These are phyloP conservation scores for Spea multiplicata DNA, from an alignment of 2,113 vertebrate species.

Conservation along the genomic window DNA sequence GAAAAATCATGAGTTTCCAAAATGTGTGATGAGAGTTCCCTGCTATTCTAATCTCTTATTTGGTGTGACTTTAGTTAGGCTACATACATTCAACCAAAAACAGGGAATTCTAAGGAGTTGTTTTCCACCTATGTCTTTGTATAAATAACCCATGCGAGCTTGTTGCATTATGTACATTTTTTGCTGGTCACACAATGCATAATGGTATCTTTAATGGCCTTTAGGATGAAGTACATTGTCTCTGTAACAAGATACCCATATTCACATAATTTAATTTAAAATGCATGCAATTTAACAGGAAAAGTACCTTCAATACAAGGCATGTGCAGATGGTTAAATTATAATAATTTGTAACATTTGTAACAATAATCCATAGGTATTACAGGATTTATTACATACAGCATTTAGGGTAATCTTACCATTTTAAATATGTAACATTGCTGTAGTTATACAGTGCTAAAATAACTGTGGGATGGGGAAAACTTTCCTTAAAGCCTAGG, in stretches of 20 bases:
- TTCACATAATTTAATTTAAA: slow-evolving; percentile 11
- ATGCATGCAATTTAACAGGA: neutral
- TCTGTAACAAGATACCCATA: slow-evolving; percentile 6
- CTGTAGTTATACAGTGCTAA: too few relatives aligned
- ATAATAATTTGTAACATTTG: neutral
- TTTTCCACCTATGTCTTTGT: too few relatives aligned
- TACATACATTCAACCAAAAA: too few relatives aligned
- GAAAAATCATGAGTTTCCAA: too few relatives aligned
- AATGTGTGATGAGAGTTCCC: too few relatives aligned
- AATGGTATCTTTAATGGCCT: slow-evolving; percentile 2
- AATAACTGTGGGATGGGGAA: too few relatives aligned
- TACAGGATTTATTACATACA: slow-evolving; percentile 1
- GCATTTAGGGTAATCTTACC: too few relatives aligned
- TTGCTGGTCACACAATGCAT: neutral
- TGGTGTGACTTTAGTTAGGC: too few relatives aligned
- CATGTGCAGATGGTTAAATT: neutral
- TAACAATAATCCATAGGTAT: neutral
- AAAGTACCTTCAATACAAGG: neutral
- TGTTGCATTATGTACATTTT: neutral
- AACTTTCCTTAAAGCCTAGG: too few relatives aligned
- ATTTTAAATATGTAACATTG: too few relatives aligned
- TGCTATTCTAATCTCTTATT: too few relatives aligned
- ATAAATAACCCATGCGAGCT: neutral
- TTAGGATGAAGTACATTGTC: neutral
- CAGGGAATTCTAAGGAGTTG: too few relatives aligned